Conservation (phyloP, 2,113 vertebrate genomes). For the Protobothrops mucrosquamatus region DNA sequence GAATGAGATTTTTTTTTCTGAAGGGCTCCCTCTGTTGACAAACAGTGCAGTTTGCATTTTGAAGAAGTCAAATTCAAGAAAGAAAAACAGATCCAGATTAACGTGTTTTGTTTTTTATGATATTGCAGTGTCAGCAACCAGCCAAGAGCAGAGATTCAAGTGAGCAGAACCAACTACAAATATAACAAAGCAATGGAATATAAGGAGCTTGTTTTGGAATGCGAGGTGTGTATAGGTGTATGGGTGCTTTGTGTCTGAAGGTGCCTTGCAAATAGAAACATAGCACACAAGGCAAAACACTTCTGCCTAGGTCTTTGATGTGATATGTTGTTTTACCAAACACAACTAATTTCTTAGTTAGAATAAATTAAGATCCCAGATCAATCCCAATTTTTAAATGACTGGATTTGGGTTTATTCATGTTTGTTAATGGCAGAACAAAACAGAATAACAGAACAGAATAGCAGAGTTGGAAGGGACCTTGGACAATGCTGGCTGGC, state of each 20-base stretch:
- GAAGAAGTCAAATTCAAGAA: not conserved
- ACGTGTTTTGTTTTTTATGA: no score
- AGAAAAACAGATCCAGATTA: no score
- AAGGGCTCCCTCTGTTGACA: constrained; percentile 25
- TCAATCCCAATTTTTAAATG: no score
- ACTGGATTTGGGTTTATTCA: no score
- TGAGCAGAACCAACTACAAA: no score
- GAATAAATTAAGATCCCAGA: no score
- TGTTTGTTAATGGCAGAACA: no score
- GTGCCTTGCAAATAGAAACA: not conserved
- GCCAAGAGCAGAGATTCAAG: not conserved
- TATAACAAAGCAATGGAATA: not conserved
- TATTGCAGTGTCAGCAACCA: not conserved
- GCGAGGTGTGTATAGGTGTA: not conserved
- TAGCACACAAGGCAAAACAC: not conserved
- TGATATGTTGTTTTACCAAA: not conserved
- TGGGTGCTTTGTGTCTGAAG: not conserved
- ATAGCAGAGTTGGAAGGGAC: no score
- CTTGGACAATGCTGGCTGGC: no score
- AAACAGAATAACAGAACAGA: no score
- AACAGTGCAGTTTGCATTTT: not conserved
- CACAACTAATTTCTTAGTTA: not conserved
- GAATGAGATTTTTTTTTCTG: not conserved
- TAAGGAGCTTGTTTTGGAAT: not conserved
- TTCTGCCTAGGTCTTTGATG: not conserved